Base-by-base conservation (phyloP, 2,888 invertebrate genomes). In the Syrista parreyssii region DNA sequence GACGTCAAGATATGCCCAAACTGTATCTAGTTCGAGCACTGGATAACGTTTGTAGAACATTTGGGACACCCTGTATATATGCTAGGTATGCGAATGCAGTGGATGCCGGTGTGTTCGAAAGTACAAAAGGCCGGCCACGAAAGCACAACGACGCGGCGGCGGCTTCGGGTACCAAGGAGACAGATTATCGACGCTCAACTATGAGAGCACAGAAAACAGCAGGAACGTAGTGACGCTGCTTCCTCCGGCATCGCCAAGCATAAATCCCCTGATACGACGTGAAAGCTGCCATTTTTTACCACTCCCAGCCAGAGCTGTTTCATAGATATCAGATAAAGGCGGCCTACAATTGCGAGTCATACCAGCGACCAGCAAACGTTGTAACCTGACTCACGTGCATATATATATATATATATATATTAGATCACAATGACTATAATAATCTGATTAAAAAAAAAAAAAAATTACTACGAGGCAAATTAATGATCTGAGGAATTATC, bases 241-340 rank as follows among this genome's bases (percentile, higher is more conserved):
- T 55, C 55, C 23, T 55, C 23, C 55, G 55, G 55, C 55, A 55
- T 55, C 23, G 55, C 55, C 71, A 33, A 71, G 85, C 84, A 89
- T 89, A 88, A 89, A 89, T 88, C 86, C 85, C 84, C 84, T 82
- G 87, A 88, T 89, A 87, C 84, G 85, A 85, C 85, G 87, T 86
- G 88, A 88, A 88, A 87, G 87, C 87, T 84, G 75, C 83, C 81
- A 84, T 87, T 88, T 87, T 86, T 88, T 75, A 79, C 15, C 40
- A 15, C 31, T 31, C 32, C 1, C 33, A 71, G 71, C 71, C 32
- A 12, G 71, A 71, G 71, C 71, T 71, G 33, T n/a, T 74, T 35
- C 34, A 1, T 32, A 85, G 87, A 87, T 86, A 81, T 74, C 76
- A 84, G 86, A 87, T 87, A 86, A 86, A 79, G 78, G 76, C 78